Evolutionary conservation across 2,888 invertebrate genomes (phyloP).

Genomic region (Leptodirus hochenwartii): DNA sequence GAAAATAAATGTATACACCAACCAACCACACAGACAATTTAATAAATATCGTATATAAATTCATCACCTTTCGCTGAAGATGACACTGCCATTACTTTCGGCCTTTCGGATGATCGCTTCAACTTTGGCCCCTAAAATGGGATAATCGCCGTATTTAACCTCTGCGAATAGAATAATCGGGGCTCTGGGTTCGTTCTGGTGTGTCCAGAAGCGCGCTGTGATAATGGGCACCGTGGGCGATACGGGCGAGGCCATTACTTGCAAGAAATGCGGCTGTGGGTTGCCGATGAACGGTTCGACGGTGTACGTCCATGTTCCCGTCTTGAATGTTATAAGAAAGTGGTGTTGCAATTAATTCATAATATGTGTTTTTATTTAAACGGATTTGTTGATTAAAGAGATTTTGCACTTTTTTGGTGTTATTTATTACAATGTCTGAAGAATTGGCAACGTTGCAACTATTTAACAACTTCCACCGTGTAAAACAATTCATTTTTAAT

Average conservation of each 20-base stretch:
- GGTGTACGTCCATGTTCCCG: constrained; percentile 39
- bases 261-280: constrained; percentile 40
- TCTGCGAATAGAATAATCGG: constrained; percentile 34
- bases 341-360: too few relatives aligned
- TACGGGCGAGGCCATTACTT: constrained; percentile 37
- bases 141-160: constrained; percentile 33
- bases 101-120: constrained; percentile 29
- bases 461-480: too few relatives aligned
- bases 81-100: constrained; percentile 21
- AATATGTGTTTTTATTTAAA: too few relatives aligned
- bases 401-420: too few relatives aligned
- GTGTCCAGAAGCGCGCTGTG: constrained; percentile 30
- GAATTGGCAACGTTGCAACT: too few relatives aligned
- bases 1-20: too few relatives aligned
- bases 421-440: too few relatives aligned
- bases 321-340: too few relatives aligned
- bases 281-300: constrained; percentile 36
- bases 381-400: too few relatives aligned
- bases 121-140: constrained; percentile 37
- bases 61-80: constrained; percentile 23
- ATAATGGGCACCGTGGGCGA: constrained; percentile 27
- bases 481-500: too few relatives aligned
- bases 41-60: too few relatives aligned
- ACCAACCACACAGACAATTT: too few relatives aligned
- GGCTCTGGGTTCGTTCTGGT: constrained; percentile 21